Base-by-base conservation (phyloP, 2,888 invertebrate genomes). In the Mactromeris polynyma region DNA sequence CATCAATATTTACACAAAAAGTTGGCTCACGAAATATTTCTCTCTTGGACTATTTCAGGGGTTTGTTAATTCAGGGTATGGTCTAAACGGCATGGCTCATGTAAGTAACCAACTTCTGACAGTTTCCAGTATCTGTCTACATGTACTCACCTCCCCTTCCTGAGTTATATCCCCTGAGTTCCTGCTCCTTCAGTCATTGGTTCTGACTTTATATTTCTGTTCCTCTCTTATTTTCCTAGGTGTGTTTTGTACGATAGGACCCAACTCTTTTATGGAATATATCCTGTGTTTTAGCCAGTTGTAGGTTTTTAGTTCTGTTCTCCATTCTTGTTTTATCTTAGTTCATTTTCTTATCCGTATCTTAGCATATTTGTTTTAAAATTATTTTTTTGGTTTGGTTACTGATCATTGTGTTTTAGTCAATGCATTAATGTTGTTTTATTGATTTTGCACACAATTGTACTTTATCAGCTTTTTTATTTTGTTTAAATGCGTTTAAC, bases 31-130 rank as follows among this genome's bases (percentile, higher is more conserved):
- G 38, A 64, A 82, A 86, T 88, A 73, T 89, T 93, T 90, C 88
- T 89, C 85, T 93, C 93, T 91, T 87, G 82, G 86, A 81, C 58
- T 82, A 82, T 97, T 97, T 89, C 97, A 98, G 98, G 99, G 99
- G 96, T 99, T 99, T 97, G 99, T 99, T 94, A 99, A 99, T 98
- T 99, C 99, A 96, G 99, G 99, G 94, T 99, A 99, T 97, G 98
- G 99, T 96, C 99, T 99, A 94, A 99, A 99, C 97, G 99, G 99
- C 96, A 98, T 99, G 96, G 98, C 98, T 96, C 98, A 98, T 97
- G 98, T 97, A 96, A 97, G 97, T 97, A 95, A 54, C 33, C 54
- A 51, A 19, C 33, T 19, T 73, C 73, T 11, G 73, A 73, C 36
- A 77, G 82, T 83, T 26, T n/a, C 17, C 77, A 82, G 58, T 73